These are phyloP conservation scores for Caenorhabditis latens DNA, from an alignment of 1,140 invertebrate species.

Conservation along the genomic window DNA sequence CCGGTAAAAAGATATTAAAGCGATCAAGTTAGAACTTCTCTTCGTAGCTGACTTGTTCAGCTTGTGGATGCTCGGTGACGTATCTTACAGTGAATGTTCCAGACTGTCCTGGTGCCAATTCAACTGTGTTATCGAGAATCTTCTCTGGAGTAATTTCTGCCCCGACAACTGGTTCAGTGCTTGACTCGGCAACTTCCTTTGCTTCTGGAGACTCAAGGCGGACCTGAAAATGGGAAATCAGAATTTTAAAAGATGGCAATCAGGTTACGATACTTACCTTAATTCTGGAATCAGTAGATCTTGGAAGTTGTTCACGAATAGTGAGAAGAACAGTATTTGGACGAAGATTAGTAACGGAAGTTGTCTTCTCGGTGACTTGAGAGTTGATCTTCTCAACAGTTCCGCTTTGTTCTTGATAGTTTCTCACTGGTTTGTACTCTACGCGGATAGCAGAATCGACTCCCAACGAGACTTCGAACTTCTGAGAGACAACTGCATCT, in stretches of 20 bases:
- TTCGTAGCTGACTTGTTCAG: conserved; percentile 31
- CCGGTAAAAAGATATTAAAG: too few species aligned
- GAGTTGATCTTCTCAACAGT: conserved; percentile 73
- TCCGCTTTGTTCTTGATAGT: conserved; percentile 68
- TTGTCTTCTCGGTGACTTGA: conserved; percentile 74
- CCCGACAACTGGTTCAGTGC: conserved; percentile 44
- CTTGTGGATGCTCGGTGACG: conserved; percentile 57
- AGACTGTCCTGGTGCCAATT: conserved; percentile 55
- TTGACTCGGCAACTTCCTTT: not conserved
- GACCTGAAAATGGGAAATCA: not conserved
- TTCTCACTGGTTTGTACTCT: conserved; percentile 75
- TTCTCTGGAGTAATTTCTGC: conserved; percentile 51
- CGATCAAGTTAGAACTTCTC: conserved; percentile 11
- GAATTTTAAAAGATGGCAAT: not conserved
- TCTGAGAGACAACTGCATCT: conserved; percentile 70
- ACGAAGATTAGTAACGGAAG: conserved; percentile 18
- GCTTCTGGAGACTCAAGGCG: conserved; percentile 22
- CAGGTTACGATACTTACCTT: conserved; percentile 49
- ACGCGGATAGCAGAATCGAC: conserved; percentile 77
- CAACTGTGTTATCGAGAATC: conserved; percentile 56
- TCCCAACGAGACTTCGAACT: conserved; percentile 79
- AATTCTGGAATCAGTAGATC: conserved; percentile 64
- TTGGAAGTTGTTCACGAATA: conserved; percentile 77
- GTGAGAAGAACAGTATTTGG: conserved; percentile 71
- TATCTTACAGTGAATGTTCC: conserved; percentile 46